Evolutionary conservation across 2,888 invertebrate species (phyloP).

Genomic region (Ametastegia equiseti): DNA sequence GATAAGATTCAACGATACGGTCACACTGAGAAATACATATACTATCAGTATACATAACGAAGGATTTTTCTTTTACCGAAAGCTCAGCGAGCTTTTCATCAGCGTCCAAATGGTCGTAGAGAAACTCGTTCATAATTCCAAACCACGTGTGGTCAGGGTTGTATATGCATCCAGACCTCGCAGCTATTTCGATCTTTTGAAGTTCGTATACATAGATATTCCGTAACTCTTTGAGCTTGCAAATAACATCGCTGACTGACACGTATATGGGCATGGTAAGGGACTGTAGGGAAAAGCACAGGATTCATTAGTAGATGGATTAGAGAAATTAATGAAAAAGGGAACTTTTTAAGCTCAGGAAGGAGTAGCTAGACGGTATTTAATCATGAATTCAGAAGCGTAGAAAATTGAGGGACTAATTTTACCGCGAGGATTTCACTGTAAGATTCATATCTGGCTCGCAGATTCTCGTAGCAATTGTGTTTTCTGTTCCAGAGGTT

Average conservation of each 20-base stretch:
- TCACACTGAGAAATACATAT: too few relatives aligned
- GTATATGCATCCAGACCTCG: conserved; percentile 11
- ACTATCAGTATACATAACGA: neutral
- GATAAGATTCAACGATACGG: too few relatives aligned
- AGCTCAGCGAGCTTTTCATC: conserved; percentile 51
- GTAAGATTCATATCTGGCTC: conserved; percentile 48
- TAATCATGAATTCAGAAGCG: neutral
- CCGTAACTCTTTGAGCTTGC: conserved; percentile 52
- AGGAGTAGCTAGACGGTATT: neutral
- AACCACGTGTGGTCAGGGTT: conserved; percentile 49
- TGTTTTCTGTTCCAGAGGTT: conserved; percentile 53
- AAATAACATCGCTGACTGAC: conserved; percentile 54
- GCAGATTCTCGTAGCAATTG: conserved; percentile 47
- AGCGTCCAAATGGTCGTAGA: conserved; percentile 52
- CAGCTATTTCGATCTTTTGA: conserved; percentile 37
- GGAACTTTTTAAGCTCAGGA: neutral
- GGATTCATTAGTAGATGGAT: neutral
- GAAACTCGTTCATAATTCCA: conserved; percentile 52
- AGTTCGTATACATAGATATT: conserved; percentile 29
- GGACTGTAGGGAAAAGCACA: conserved; percentile 22
- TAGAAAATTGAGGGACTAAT: neutral
- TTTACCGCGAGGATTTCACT: conserved; percentile 50
- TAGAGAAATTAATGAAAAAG: neutral
- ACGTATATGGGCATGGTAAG: conserved; percentile 51
- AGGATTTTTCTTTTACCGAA: conserved; percentile 19